Evolutionary conservation across 2,888 invertebrate genomes (phyloP), one percentile per base, ranked within the genome.

Genomic region (Hemaris fuciformis): DNA sequence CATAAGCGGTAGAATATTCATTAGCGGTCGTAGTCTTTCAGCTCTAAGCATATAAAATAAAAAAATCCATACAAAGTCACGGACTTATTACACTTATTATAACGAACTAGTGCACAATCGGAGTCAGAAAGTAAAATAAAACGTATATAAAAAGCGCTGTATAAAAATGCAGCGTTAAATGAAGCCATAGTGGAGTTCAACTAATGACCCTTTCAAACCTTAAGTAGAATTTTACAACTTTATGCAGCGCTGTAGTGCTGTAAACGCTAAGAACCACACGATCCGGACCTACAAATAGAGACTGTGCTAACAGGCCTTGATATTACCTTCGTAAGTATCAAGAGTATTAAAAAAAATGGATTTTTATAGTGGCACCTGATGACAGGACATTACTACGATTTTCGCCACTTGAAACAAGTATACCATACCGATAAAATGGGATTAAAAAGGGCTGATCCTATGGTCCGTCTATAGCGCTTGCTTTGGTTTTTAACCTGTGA

Each of bases 131-230:
- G 38, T 38, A n/a, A 18, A 48, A 27, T 25, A 48, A 25, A 5
- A 7, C 6, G n/a, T 23, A 7, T 27, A 27, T 25, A 53, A 13
- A 27, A 53, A 53, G 27, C 53, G 53, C 27, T 53, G 27, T 18
- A 53, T 53, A 53, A 53, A 27, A 53, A 31, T 53, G 53, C 53
- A 53, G 53, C 53, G 53, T 27, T 31, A 53, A 53, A 53, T 53
- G 31, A 53, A 31, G 53, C 53, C 27, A 27, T 27, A 53, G 48
- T 22, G 22, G 23, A 22, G 45, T 53, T 18, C 31, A 27, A 27
- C 53, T 53, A 53, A 53, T 53, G 53, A 53, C 10, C 53, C 53
- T 53, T 53, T 53, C 53, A 53, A 31, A 10, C 53, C 27, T 15
- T 53, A 53, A 53, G 53, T 53, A 53, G 18, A 53, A 27, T 53